Conservation (phyloP, 2,888 invertebrate genomes). For the Bhutanitis thaidina region DNA sequence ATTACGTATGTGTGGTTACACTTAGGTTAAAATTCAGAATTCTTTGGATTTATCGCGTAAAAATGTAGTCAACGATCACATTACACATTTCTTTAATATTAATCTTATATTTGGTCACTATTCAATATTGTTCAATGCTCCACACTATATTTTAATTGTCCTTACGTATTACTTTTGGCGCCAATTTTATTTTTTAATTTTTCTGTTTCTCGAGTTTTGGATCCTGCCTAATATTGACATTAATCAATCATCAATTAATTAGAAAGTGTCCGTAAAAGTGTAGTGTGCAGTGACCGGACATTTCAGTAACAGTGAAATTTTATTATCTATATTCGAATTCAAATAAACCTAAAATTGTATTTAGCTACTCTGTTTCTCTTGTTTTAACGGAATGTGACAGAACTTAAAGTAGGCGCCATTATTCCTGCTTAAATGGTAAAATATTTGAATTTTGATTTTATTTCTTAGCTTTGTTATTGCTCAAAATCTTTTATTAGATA, state of each 20-base stretch:
- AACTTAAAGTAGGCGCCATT: neutral
- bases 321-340: no score
- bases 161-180: neutral
- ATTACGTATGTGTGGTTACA: slow-evolving; percentile 53
- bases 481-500: neutral
- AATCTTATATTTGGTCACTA: slow-evolving; percentile 21
- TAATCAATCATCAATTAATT: no score
- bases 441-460: no score
- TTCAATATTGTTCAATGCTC: no score
- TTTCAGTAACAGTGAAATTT: no score
- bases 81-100: slow-evolving; percentile 24
- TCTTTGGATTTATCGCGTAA: slow-evolving; percentile 23
- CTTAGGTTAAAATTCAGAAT: slow-evolving; percentile 35
- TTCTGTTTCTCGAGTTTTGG: neutral
- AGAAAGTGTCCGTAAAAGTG: no score
- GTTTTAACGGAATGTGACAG: neutral
- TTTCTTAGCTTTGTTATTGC: neutral
- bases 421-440: no score
- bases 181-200: neutral
- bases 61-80: slow-evolving; percentile 30
- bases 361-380: no score
- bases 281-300: no score
- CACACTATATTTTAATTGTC: no score
- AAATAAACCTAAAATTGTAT: no score
- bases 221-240: no score